Base-by-base conservation (phyloP, 2,888 invertebrate genomes). In the Epirrhoe alternata region DNA sequence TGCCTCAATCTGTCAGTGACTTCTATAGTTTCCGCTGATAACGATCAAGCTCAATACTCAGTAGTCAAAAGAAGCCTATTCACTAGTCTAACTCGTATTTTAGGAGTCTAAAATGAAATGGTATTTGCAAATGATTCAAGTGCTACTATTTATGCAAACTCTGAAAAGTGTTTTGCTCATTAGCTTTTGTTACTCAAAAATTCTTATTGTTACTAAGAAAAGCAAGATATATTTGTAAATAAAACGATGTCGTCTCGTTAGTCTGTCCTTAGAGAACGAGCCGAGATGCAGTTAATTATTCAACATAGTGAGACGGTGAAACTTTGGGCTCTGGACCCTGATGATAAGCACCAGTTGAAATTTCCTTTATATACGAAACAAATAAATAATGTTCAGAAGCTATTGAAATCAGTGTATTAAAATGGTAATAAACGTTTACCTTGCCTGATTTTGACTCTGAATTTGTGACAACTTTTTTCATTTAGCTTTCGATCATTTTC, bases 201-300 rank as follows among this genome's bases (percentile, higher is more conserved):
- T 38, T 10, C 10, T 38, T 38, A 7, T 35, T 1, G 6, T 35
- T 6, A 8, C 6, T 35, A 35, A 6, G 1, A 35, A 35, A 7
- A 35, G 35, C n/a, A n/a, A 35, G 35, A 35, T 35, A 35, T 35
- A 8, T 38, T n/a, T n/a, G n/a, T n/a, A n/a, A n/a, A 38, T 38
- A 10, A 38, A 38, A 8, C 4, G 3, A 31, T 31, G 35, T 38
- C 38, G 12, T 38, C 38, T 38, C 38, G 38, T 38, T 10, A 8
- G 35, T 31, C 35, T 8, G 8, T 7, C 8, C 35, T 8, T 35
- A 35, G 38, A 38, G 38, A 8, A 5, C 10, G 38, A 42, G 49
- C 49, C 59, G 51, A 69, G 66, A 66, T 64, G 60, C 64, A 69
- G 55, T 76, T 71, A 75, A 75, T 77, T 76, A 77, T 80, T 73